Evolutionary conservation across 92 coral and sea anemone genomes (phyloP), one percentile per base, ranked within the genome.

Genomic region (Siderastrea siderea): DNA sequence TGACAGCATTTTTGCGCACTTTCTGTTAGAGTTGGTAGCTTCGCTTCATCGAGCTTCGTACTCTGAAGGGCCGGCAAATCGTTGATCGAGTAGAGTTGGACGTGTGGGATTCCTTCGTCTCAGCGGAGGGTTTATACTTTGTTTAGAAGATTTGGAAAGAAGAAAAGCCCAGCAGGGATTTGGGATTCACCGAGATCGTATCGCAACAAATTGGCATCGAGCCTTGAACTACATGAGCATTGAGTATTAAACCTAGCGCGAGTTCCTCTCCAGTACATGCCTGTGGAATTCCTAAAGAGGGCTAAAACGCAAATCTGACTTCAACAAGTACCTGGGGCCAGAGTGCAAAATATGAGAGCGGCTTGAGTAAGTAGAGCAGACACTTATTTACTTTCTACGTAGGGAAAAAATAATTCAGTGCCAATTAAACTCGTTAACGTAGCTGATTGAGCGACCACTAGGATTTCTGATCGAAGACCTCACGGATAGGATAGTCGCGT

Each of bases 141-240:
- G 60, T 80, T 54, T 71, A n/a, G 60, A 70, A n/a, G 86, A 82
- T 70, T 82, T 58, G 61, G 1, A 7, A 12, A 49, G 47, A 74
- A 26, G 55, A 14, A 45, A 70, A 82, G 76, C 86, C 55, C 87
- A 59, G 87, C 79, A 49, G 87, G 87, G 73, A 74, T 73, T 84
- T 84, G 49, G 38, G 16, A 73, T 71, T 63, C 63, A 84, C 45
- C 72, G 43, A 14, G 80, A 84, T 84, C 80, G 54, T 84, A 74
- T 84, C 87, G 48, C 87, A 74, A 14, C 15, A 43, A 52, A 74
- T 74, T 84, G 87, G 80, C 87, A 84, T 46, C 44, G 43, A 48
- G 72, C 80, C 80, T 75, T 7, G 73, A 65, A 48, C 14, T n/a
- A 38, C 81, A 71, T 14, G 64, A 63, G 63, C 73, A 74, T 70